These are phyloP conservation scores for Tipula lateralis DNA, from an alignment of 2,888 invertebrate genomes.

Conservation along the genomic window DNA sequence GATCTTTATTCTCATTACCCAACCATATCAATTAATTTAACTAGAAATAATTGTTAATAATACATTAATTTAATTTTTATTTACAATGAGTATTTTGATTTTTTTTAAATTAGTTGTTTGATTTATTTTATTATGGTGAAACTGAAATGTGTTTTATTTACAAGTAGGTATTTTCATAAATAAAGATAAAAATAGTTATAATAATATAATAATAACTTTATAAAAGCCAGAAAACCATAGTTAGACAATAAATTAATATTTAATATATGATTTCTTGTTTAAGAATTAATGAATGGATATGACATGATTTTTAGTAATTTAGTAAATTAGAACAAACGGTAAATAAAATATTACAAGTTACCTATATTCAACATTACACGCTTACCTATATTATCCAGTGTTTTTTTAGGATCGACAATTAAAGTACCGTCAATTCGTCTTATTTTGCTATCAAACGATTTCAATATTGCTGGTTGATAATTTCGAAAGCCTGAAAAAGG, in stretches of 20 bases:
- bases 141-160: conserved; percentile 29
- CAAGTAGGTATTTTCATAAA: background rate
- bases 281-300: background rate
- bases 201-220: background rate
- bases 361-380: background rate
- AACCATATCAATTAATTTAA: too few relatives aligned
- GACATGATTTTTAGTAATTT: background rate
- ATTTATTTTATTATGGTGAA: conserved; percentile 13
- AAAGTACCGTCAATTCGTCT: background rate
- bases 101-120: too few relatives aligned
- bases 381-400: background rate
- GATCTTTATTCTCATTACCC: too few relatives aligned
- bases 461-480: background rate
- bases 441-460: conserved; percentile 4
- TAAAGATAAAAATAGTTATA: background rate
- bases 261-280: background rate
- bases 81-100: background rate
- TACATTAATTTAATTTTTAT: background rate
- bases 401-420: background rate
- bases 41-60: too few relatives aligned
- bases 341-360: background rate
- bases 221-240: conserved; percentile 2
- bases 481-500: background rate
- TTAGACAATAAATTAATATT: background rate
- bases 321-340: background rate